A percentile compares a stretch with the other conserved stretches of the same genome.
These are phyloP conservation scores for Lamproptera curius DNA, from an alignment of 2,888 invertebrate genomes.

Conservation along the genomic window DNA sequence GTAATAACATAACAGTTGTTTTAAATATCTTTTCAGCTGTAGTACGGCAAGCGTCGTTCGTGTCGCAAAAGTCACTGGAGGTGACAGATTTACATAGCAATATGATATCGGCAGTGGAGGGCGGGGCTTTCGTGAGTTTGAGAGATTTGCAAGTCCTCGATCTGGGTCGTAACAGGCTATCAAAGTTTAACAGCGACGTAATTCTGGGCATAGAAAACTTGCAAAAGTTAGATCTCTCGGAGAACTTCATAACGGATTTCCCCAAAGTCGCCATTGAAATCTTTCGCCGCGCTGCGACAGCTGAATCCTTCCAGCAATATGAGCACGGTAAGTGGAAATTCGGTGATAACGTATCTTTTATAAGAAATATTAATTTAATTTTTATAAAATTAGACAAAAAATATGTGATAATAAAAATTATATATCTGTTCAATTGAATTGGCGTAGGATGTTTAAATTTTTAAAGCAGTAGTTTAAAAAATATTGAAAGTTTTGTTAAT, in stretches of 20 bases:
- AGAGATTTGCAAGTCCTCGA: constrained; percentile 82
- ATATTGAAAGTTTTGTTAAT: too few relatives aligned
- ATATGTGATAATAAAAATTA: too few relatives aligned
- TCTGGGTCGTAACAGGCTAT: constrained; percentile 87
- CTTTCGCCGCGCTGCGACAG: constrained; percentile 82
- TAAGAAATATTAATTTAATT: too few relatives aligned
- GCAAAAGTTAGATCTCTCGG: constrained; percentile 88
- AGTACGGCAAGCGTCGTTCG: constrained; percentile 83
- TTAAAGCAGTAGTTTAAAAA: too few relatives aligned
- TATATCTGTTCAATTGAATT: too few relatives aligned
- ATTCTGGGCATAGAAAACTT: constrained; percentile 88
- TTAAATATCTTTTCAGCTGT: constrained; percentile 72
- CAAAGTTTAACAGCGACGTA: constrained; percentile 90
- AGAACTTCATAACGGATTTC: constrained; percentile 91
- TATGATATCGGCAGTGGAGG: constrained; percentile 85
- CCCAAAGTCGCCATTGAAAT: constrained; percentile 87
- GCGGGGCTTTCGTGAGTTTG: constrained; percentile 85
- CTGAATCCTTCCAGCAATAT: constrained; percentile 91
- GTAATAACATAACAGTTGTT: too few relatives aligned
- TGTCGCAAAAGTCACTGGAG: constrained; percentile 83
- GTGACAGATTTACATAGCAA: constrained; percentile 89
- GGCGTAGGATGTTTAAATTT: too few relatives aligned
- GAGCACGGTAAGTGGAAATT: constrained; percentile 81
- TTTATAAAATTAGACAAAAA: too few relatives aligned
- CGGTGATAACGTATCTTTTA: too few relatives aligned